Base-by-base conservation (phyloP, 2,888 invertebrate genomes). In the Clusia tigrina region DNA sequence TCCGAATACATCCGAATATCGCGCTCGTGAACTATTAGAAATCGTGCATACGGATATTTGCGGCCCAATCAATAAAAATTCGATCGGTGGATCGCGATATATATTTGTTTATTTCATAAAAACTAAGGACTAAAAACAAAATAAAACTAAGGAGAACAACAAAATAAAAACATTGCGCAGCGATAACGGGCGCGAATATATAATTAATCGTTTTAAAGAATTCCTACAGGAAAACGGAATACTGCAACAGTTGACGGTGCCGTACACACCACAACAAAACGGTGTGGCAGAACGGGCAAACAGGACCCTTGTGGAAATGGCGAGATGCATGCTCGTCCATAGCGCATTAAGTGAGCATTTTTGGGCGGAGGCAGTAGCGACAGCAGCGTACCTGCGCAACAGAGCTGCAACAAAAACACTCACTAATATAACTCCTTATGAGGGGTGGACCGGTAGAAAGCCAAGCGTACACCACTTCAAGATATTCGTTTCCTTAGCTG, bases 361-460 rank as follows among this genome's bases (percentile, higher is more conserved):
- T 9, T 66, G 64, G 65, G 64, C 62, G 25, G 67, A 67, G 23
- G 62, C 78, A 5, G 59, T 68, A n/a, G n/a, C n/a, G n/a, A n/a
- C n/a, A n/a, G n/a, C 67, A 1, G 62, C 59, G 1, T 67, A 68
- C 37, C 52, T 67, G 25, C 58, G 63, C 6, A 69, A 66, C 26
- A 46, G 65, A 18, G 48, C 48, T 12, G 3, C 22, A 15, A 48
- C 48, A 6, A 48, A 48, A 20, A 3, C 48, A 3, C 15, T 51
- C 20, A 62, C 52, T 23, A 53, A 56, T n/a, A 57, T 48, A 22
- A 67, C 63, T 10, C 64, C 65, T 52, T 59, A 62, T 12, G 64
- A 69, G 52, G 18, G 54, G 12, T 67, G 66, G 63, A 58, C 12
- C 55, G 56, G 46, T 37, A 55, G 22, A 38, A 67, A 67, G 37